These are phyloP conservation scores for Phataginus tricuspis DNA, from an alignment of 2,797 vertebrate species.

Conservation along the genomic window DNA sequence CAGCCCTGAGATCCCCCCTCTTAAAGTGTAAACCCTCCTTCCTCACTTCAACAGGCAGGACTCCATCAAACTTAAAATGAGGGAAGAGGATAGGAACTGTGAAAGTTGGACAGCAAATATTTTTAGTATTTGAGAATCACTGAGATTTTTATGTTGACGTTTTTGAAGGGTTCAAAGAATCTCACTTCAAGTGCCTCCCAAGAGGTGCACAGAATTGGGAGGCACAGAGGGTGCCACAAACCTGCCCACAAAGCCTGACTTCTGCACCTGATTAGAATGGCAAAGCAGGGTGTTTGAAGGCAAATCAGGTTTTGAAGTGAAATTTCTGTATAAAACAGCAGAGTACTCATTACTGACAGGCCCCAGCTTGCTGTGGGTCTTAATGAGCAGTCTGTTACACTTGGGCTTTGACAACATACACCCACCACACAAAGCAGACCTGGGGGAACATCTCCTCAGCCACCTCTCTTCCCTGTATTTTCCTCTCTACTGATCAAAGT, in stretches of 20 bases:
- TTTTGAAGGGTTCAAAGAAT: slow-evolving; percentile 59
- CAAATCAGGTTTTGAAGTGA: slow-evolving; percentile 58
- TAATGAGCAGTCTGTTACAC: slow-evolving; percentile 50
- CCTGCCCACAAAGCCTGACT: slow-evolving; percentile 32
- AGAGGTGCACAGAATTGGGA: slow-evolving; percentile 45
- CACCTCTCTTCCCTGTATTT: not conserved
- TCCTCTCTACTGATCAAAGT: slow-evolving; percentile 47
- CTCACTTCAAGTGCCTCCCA: slow-evolving; percentile 55
- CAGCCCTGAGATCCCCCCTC: not conserved
- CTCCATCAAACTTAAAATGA: not conserved
- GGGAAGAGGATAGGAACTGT: not conserved
- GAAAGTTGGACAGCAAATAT: not conserved
- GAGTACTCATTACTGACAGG: slow-evolving; percentile 53
- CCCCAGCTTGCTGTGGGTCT: slow-evolving; percentile 52
- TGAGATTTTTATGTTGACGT: slow-evolving; percentile 12
- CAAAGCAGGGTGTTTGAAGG: slow-evolving; percentile 65
- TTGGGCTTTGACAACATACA: not conserved
- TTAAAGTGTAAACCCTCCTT: not conserved
- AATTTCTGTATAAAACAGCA: slow-evolving; percentile 63
- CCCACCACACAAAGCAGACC: not conserved
- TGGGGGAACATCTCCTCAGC: not conserved
- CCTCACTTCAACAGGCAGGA: not conserved
- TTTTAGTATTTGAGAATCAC: not conserved
- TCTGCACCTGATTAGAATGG: slow-evolving; percentile 61
- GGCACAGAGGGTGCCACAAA: slow-evolving; percentile 27